Evolutionary conservation across 2,888 invertebrate genomes (phyloP).

Genomic region (Heliconius sara): DNA sequence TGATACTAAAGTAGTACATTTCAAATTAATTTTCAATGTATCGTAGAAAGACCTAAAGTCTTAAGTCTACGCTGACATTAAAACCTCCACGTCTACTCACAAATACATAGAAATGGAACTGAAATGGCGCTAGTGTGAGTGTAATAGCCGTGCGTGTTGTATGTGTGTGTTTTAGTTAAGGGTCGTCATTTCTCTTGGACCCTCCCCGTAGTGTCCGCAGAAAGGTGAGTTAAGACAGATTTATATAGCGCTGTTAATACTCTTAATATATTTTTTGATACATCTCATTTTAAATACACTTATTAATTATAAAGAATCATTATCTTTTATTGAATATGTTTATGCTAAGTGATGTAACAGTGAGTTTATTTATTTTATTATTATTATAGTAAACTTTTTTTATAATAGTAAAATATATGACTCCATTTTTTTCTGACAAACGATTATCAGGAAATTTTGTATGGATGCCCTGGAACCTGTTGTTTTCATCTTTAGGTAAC

Average conservation of each 20-base stretch:
- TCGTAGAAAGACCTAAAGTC: neutral
- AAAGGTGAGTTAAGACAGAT: constrained; percentile 81
- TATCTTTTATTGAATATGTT: neutral
- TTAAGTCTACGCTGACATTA: constrained; percentile 32
- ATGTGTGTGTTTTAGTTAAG: constrained; percentile 84
- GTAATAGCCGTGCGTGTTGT: constrained; percentile 68
- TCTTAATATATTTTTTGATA: constrained; percentile 4
- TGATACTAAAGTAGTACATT: neutral
- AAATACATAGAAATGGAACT: constrained; percentile 54
- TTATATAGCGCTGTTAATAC: constrained; percentile 61
- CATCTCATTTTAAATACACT: neutral
- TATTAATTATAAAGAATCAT: neutral
- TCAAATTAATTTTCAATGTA: neutral
- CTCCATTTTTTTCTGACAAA: neutral
- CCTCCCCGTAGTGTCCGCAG: constrained; percentile 84
- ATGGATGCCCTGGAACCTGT: neutral
- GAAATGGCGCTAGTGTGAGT: constrained; percentile 60
- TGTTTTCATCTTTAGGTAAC: neutral
- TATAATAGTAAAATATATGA: neutral
- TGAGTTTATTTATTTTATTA: too few species aligned
- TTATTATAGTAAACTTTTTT: too few species aligned
- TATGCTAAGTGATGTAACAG: neutral
- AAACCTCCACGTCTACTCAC: constrained; percentile 54
- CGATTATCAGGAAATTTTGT: neutral
- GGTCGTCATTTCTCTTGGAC: constrained; percentile 85